Percentiles rank a stretch among this genome's conserved stretches.
These are phyloP conservation scores for Heliconius hewitsoni DNA, from an alignment of 1,140 invertebrate species.

Conservation along the genomic window DNA sequence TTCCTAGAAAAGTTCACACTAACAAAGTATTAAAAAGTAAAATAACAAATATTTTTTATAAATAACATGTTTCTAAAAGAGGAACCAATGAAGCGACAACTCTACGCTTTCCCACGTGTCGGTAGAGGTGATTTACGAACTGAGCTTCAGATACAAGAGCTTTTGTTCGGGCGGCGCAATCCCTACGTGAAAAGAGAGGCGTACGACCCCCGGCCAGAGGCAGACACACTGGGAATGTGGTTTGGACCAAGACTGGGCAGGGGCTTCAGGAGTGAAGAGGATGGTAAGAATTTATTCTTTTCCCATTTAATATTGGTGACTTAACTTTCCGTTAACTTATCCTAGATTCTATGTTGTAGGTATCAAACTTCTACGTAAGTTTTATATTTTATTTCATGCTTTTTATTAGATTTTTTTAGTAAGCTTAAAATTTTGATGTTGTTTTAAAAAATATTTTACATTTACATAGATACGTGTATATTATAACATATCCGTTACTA, in stretches of 20 bases:
- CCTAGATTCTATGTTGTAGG: too few relatives aligned
- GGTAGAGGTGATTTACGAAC: slow-evolving; percentile 53
- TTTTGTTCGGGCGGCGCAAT: slow-evolving; percentile 39
- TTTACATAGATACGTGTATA: too few relatives aligned
- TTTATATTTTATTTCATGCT: too few relatives aligned
- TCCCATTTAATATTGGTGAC: background rate
- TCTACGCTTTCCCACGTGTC: slow-evolving; percentile 79
- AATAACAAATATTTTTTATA: background rate
- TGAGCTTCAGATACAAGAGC: slow-evolving; percentile 42
- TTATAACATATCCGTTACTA: too few relatives aligned
- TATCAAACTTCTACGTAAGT: too few relatives aligned
- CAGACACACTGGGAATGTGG: slow-evolving; percentile 76
- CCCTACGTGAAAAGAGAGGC: slow-evolving; percentile 37
- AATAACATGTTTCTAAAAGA: slow-evolving; percentile 43
- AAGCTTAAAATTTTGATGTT: too few relatives aligned
- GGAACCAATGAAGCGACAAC: slow-evolving; percentile 67
- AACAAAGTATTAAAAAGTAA: too few relatives aligned
- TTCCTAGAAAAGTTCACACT: too few relatives aligned
- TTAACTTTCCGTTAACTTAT: background rate
- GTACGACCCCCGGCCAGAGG: slow-evolving; percentile 50
- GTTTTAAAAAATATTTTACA: too few relatives aligned
- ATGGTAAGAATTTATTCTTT: slow-evolving; percentile 45
- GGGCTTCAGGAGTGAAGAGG: slow-evolving; percentile 58
- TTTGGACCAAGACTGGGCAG: slow-evolving; percentile 82
- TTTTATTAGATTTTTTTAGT: too few relatives aligned